Conservation (phyloP, 2,113 vertebrate species). For the Gallinago jamesoni region DNA sequence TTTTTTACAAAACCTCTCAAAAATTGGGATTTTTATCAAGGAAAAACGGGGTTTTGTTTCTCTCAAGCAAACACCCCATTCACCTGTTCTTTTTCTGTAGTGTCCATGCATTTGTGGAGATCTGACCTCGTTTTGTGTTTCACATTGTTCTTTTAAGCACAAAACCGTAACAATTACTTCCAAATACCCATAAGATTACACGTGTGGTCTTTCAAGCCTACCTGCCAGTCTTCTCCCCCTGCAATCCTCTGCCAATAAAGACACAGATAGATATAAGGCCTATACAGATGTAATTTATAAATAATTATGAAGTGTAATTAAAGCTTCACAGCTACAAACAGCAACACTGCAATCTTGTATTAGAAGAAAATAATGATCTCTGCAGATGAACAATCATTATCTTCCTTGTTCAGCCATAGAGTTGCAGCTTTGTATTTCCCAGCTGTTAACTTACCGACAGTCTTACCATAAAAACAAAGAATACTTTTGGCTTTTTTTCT, state of each 20-base stretch:
- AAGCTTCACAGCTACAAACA: not conserved
- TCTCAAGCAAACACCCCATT: not conserved
- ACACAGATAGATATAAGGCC: not conserved
- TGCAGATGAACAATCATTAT: slow-evolving; percentile 1
- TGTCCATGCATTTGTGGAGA: not conserved
- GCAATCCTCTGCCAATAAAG: not conserved
- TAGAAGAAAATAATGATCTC: slow-evolving; percentile 23
- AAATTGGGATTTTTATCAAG: not conserved
- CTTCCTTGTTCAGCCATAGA: not conserved
- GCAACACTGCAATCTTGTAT: not conserved
- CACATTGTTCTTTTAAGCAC: not conserved
- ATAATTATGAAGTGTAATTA: not conserved
- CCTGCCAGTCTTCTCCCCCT: not conserved
- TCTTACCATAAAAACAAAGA: not conserved
- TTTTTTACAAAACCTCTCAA: not conserved
- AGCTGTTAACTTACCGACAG: not conserved
- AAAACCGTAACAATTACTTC: not conserved
- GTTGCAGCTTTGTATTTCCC: not conserved
- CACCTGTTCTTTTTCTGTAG: not conserved
- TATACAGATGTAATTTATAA: not conserved
- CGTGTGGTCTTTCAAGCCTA: not conserved
- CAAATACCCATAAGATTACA: not conserved
- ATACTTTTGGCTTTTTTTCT: not conserved
- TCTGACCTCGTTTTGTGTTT: not conserved
- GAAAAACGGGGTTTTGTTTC: not conserved